Conservation (phyloP, 2,888 invertebrate genomes). For the Athalia circularis region DNA sequence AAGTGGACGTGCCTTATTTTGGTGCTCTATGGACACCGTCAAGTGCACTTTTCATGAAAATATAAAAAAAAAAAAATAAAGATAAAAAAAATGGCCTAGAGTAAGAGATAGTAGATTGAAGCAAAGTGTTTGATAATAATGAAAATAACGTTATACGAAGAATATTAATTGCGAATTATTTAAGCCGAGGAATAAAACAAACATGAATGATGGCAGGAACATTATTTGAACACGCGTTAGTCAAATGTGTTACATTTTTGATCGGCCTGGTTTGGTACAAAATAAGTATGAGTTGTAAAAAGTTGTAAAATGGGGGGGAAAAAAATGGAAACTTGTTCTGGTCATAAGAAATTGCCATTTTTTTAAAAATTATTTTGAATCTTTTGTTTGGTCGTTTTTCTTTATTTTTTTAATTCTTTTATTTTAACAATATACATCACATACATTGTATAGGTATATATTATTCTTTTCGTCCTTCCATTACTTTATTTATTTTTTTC, state of each 20-base stretch:
- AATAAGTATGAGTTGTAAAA: slow-evolving; percentile 72
- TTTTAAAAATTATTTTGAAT: slow-evolving; percentile 65
- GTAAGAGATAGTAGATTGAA: slow-evolving; percentile 65
- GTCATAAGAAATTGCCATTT: slow-evolving; percentile 73
- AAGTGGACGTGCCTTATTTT: slow-evolving; percentile 69
- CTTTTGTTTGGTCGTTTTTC: slow-evolving; percentile 51
- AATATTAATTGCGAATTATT: slow-evolving; percentile 71
- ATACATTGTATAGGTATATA: neutral
- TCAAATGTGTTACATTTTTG: slow-evolving; percentile 66
- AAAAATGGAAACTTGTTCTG: slow-evolving; percentile 71
- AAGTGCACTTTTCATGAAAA: slow-evolving; percentile 71
- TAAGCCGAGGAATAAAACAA: slow-evolving; percentile 68
- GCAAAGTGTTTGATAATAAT: slow-evolving; percentile 65
- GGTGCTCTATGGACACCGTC: slow-evolving; percentile 73
- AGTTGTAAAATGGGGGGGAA: slow-evolving; percentile 59
- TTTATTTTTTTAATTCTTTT: neutral
- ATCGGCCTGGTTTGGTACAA: slow-evolving; percentile 74
- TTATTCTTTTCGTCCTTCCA: neutral
- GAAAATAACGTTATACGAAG: slow-evolving; percentile 55
- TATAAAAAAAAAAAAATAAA: slow-evolving; percentile 10
- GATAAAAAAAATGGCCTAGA: slow-evolving; percentile 68
- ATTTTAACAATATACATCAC: neutral
- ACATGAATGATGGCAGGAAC: slow-evolving; percentile 69
- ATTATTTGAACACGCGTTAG: slow-evolving; percentile 67
- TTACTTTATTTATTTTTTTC: slow-evolving; percentile 41